Evolutionary conservation across 2,797 vertebrate species (phyloP), one percentile per base, ranked within the genome.

Genomic region (Chiroxiphia lanceolata): DNA sequence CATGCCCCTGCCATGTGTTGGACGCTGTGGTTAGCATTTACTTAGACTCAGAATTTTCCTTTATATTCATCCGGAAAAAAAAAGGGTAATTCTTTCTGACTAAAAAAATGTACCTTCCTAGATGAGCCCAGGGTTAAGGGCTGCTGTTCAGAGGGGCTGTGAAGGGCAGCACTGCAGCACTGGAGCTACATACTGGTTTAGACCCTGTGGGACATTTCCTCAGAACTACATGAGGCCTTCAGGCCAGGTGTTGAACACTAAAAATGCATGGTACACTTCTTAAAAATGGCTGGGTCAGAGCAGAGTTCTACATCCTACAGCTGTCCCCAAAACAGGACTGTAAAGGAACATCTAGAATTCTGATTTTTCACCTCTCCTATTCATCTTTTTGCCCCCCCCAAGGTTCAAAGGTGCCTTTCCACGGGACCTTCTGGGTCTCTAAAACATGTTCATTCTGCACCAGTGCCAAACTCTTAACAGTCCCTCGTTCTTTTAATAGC

Each of bases 61-160:
- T 92, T 36, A 38, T 44, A 47, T 95, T 96, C 69, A 92, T 95
- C 60, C 80, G 90, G 91, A 40, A 87, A 84, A 84, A 84, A 95
- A 95, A 90, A 83, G 89, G 90, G 90, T 89, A 90, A 92, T 97
- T 97, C 88, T 97, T 83, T 95, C 78, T 95, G 93, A 93, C 81
- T 94, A 77, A 89, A 94, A 92, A 70, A 83, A n/a, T 5, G 3
- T 54, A 16, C 45, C 7, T 86, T 91, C 90, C 61, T 47, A 68
- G 72, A 61, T 50, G 44, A 87, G 29, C 57, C 57, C 44, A 68
- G 68, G 48, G 33, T 64, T 63, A 59, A 95, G 65, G 59, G 45
- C 77, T 92, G 33, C 61, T 51, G 0, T 79, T 81, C 0, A 0
- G 57, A 59, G 81, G 45, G 44, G 18, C 61, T 83, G 19, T 57